phyloP scores from a whole-genome alignment of 2,797 vertebrate genomes.

The Streptopelia turtur region DNA sequence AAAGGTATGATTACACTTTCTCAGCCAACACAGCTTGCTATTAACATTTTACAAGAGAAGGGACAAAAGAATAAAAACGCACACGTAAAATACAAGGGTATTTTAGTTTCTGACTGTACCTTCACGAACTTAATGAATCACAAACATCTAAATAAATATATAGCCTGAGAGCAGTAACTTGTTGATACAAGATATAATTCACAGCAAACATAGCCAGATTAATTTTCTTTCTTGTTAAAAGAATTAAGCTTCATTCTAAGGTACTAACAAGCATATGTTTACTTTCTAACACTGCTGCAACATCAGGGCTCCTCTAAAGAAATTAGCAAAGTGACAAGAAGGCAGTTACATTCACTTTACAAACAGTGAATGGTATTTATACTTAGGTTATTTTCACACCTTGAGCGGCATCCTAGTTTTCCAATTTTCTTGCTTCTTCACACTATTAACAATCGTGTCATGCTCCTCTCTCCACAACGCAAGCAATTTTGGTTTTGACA shows the following conservation, averaged over 20 bases:
- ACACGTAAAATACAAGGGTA: neutral
- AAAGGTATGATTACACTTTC: neutral
- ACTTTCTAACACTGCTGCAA: neutral
- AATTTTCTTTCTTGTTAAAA: neutral
- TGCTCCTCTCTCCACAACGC: neutral
- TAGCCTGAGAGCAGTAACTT: neutral
- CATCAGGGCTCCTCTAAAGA: neutral
- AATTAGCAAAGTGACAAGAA: slow-evolving; percentile 21
- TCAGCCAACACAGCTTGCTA: neutral
- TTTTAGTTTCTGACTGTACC: neutral
- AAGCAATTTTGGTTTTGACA: neutral
- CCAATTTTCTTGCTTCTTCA: neutral
- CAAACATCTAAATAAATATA: neutral
- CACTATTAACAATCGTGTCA: neutral
- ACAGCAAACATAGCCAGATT: neutral
- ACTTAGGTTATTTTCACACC: neutral
- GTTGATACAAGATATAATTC: neutral
- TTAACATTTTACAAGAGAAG: neutral
- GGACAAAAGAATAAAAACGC: neutral
- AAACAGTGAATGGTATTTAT: neutral
- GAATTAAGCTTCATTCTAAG: neutral
- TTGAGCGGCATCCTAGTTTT: neutral
- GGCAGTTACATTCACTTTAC: neutral
- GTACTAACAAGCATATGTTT: neutral
- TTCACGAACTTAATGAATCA: neutral